Evolutionary conservation across 2,113 vertebrate genomes (phyloP).

Genomic region (Furnarius figulus): DNA sequence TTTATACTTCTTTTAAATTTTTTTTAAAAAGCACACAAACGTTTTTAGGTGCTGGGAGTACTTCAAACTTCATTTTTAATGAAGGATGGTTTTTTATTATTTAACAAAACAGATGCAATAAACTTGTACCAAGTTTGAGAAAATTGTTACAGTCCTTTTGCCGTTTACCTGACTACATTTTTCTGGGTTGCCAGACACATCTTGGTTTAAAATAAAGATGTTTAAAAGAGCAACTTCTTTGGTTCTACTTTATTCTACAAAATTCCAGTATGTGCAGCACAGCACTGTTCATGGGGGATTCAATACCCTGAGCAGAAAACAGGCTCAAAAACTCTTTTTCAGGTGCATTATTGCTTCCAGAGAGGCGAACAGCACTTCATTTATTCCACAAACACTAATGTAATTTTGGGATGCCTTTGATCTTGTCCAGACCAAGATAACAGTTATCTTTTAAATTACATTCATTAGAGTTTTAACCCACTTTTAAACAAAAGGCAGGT

Average conservation of each 20-base stretch:
- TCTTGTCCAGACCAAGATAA: neutral
- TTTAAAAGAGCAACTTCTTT: neutral
- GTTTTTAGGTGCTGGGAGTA: neutral
- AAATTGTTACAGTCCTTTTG: neutral
- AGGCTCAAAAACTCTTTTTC: neutral
- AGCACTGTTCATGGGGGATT: neutral
- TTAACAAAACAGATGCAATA: neutral
- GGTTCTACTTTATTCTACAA: neutral
- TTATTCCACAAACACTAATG: neutral
- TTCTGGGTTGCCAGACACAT: neutral
- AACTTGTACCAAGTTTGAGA: neutral
- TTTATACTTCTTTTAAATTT: neutral
- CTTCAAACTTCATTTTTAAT: neutral
- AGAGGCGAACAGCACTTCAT: neutral
- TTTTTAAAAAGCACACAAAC: neutral
- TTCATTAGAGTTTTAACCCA: neutral
- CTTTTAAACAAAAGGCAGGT: neutral
- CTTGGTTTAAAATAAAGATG: neutral
- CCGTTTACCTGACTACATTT: neutral
- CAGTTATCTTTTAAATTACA: neutral
- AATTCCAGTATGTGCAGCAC: neutral
- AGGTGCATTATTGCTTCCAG: neutral
- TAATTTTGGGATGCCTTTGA: conserved; percentile 2
- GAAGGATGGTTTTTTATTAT: neutral
- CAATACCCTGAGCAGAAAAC: neutral